Percentiles rank a stretch among this genome's conserved stretches.
Conservation (phyloP, 2,888 invertebrate species). For the Drosophila aldrichi region DNA sequence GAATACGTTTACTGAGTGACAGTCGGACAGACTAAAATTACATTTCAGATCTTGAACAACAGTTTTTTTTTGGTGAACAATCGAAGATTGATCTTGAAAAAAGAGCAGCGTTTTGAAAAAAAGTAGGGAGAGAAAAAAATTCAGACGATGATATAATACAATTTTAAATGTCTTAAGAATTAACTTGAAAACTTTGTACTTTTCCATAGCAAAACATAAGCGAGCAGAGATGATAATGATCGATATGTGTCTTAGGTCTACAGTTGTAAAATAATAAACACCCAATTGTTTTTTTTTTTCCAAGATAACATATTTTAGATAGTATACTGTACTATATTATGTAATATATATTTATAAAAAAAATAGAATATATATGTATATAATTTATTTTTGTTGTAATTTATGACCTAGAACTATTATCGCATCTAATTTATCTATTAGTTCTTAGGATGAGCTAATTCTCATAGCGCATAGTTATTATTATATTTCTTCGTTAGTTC, state of each 20-base stretch:
- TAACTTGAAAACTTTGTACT: neutral
- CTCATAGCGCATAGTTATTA: neutral
- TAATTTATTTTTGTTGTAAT: neutral
- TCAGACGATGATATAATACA: slow-evolving; percentile 13
- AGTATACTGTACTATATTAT: neutral
- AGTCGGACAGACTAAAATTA: slow-evolving; percentile 28
- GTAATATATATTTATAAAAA: neutral
- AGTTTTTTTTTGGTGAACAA: slow-evolving; percentile 18
- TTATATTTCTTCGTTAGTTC: slow-evolving; percentile 20
- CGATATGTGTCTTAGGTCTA: no score
- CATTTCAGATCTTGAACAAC: slow-evolving; percentile 21
- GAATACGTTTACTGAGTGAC: slow-evolving; percentile 64
- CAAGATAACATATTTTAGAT: neutral
- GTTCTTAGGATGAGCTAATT: slow-evolving; percentile 9
- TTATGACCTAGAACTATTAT: neutral
- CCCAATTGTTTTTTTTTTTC: neutral
- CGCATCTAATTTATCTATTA: neutral
- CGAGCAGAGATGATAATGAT: slow-evolving; percentile 1
- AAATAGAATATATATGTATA: neutral
- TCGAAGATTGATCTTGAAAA: slow-evolving; percentile 35
- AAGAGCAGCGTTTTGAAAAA: neutral
- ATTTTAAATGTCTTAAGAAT: slow-evolving; percentile 12
- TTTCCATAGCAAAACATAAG: slow-evolving; percentile 6
- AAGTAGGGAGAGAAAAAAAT: neutral
- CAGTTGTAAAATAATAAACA: neutral